These are phyloP conservation scores for Chymomyza costata DNA, from an alignment of 1,140 invertebrate genomes.

Conservation along the genomic window DNA sequence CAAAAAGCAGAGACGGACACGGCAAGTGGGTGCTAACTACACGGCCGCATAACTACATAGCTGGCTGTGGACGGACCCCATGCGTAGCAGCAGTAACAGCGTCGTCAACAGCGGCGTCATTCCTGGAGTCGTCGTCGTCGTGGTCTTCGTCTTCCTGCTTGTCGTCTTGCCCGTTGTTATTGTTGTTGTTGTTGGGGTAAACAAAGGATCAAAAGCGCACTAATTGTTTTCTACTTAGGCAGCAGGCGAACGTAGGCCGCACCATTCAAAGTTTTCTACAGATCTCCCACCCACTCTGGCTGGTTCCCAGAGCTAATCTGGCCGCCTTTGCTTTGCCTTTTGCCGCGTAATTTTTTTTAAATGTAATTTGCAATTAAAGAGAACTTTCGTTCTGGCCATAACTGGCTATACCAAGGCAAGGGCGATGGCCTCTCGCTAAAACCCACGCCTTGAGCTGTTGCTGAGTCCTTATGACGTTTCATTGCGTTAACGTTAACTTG, in stretches of 20 bases:
- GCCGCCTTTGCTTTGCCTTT: slow-evolving; percentile 38
- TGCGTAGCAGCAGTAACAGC: no score
- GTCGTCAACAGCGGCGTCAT: no score
- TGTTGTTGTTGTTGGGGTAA: slow-evolving; percentile 63
- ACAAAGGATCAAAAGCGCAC: slow-evolving; percentile 74
- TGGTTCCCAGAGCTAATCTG: slow-evolving; percentile 47
- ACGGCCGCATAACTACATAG: slow-evolving; percentile 51
- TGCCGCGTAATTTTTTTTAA: slow-evolving; percentile 70
- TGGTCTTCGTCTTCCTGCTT: slow-evolving; percentile 23
- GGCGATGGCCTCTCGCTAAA: background rate
- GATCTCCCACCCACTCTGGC: background rate
- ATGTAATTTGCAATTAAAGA: slow-evolving; percentile 74
- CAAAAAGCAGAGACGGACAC: slow-evolving; percentile 42
- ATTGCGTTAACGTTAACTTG: slow-evolving; percentile 31
- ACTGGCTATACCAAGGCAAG: slow-evolving; percentile 4
- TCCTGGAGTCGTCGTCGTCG: slow-evolving; percentile 24
- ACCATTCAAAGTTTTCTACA: slow-evolving; percentile 1
- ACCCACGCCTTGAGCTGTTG: slow-evolving; percentile 33
- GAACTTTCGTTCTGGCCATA: slow-evolving; percentile 31
- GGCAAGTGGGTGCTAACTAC: slow-evolving; percentile 65
- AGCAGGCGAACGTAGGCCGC: slow-evolving; percentile 25
- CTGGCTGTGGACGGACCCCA: slow-evolving; percentile 13
- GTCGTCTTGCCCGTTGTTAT: slow-evolving; percentile 5
- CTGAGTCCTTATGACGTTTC: slow-evolving; percentile 15
- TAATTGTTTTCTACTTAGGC: slow-evolving; percentile 72